phyloP scores from a whole-genome alignment of 2,888 invertebrate species.

The Noctua pronuba region DNA sequence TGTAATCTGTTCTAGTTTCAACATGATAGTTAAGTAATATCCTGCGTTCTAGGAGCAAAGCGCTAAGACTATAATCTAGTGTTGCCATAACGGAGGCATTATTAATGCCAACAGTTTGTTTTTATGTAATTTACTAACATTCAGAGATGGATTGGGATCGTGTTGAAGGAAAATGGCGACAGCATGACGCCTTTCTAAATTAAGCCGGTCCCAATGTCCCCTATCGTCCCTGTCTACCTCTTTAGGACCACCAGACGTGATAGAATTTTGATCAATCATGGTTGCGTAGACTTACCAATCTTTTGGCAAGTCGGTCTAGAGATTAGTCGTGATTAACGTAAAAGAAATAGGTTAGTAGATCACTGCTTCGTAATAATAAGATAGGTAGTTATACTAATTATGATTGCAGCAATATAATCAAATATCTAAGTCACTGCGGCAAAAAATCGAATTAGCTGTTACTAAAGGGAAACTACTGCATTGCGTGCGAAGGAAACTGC shows the following conservation, averaged over 20 bases:
- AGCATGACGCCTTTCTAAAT: neutral
- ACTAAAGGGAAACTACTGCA: conserved; percentile 68
- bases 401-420: conserved; percentile 19
- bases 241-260: neutral
- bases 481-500: conserved; percentile 62
- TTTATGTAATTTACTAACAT: neutral
- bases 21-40: conserved; percentile 17
- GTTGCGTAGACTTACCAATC: neutral
- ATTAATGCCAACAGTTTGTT: neutral
- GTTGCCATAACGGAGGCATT: conserved; percentile 16
- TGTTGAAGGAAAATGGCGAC: neutral
- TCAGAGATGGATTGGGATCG: neutral
- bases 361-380: neutral
- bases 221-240: neutral
- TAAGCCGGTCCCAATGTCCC: neutral
- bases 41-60: neutral
- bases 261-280: neutral
- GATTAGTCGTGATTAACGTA: conserved; percentile 2
- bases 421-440: conserved; percentile 34
- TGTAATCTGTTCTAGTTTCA: conserved; percentile 18
- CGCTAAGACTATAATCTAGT: conserved; percentile 8
- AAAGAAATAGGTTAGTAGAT: conserved; percentile 10
- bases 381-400: conserved; percentile 7
- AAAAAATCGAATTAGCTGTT: conserved; percentile 63
- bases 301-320: neutral